phyloP scores from a whole-genome alignment of 2,888 invertebrate species.

The Smittia sp. region DNA sequence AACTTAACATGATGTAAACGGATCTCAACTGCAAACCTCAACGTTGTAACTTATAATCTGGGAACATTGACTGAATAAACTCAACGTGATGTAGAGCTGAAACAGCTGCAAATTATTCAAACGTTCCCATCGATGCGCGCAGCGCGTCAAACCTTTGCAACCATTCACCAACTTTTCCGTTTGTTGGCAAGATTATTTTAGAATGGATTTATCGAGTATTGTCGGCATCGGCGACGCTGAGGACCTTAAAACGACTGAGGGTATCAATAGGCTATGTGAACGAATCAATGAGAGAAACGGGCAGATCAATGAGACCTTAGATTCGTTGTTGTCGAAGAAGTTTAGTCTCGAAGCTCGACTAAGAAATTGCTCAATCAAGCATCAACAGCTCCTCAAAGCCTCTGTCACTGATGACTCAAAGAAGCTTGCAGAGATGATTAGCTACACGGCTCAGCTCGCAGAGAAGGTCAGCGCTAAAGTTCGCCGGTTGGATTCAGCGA shows the following conservation, averaged over 20 bases:
- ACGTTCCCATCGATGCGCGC: too few species aligned
- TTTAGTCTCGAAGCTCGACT: neutral
- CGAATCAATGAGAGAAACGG: slow-evolving; percentile 4
- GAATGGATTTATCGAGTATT: slow-evolving; percentile 24
- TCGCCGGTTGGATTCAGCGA: slow-evolving; percentile 84
- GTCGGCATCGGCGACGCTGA: slow-evolving; percentile 23
- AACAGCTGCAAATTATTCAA: too few species aligned
- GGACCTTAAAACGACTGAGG: slow-evolving; percentile 24
- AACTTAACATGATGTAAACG: too few species aligned
- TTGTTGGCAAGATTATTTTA: neutral
- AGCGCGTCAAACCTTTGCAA: too few species aligned
- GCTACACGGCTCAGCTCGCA: slow-evolving; percentile 81
- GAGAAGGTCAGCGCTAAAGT: slow-evolving; percentile 96
- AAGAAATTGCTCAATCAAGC: neutral
- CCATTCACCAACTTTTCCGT: too few species aligned
- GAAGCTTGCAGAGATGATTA: slow-evolving; percentile 79
- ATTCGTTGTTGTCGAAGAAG: neutral
- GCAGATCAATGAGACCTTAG: slow-evolving; percentile 24
- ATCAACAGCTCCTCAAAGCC: slow-evolving; percentile 27
- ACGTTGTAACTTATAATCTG: too few species aligned
- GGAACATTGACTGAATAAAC: too few species aligned
- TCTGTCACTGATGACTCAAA: slow-evolving; percentile 71
- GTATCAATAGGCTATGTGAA: slow-evolving; percentile 20
- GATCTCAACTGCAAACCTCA: too few species aligned
- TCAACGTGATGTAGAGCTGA: too few species aligned